Conservation (phyloP, 2,888 invertebrate genomes). For the Lasioglossum villosulum region DNA sequence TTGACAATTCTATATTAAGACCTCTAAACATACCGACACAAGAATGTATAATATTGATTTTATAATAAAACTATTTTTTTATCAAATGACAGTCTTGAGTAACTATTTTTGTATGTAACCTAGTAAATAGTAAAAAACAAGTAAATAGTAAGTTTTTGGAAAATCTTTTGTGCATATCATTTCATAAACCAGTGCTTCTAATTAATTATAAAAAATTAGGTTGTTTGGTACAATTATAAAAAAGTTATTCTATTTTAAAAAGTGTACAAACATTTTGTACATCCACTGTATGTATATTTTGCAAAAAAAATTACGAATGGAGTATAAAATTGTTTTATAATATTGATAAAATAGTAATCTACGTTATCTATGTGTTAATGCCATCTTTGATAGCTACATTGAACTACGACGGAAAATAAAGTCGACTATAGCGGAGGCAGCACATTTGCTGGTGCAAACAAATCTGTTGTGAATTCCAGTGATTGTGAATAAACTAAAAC, state of each 20-base stretch:
- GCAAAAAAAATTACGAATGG: no score
- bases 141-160: no score
- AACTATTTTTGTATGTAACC: no score
- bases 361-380: neutral
- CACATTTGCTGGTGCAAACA: conserved; percentile 47
- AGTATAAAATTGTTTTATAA: no score
- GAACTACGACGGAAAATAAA: conserved; percentile 25
- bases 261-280: no score
- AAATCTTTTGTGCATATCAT: no score
- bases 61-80: conserved; percentile 29
- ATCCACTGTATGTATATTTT: no score
- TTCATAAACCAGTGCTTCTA: no score
- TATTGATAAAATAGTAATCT: neutral
- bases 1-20: neutral
- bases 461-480: conserved; percentile 37
- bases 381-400: conserved; percentile 34
- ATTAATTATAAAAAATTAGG: no score
- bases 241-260: no score
- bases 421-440: conserved; percentile 36
- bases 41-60: neutral
- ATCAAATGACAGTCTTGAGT: neutral
- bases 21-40: neutral
- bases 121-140: no score
- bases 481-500: conserved; percentile 1
- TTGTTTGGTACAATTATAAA: no score